Conservation (phyloP, 2,113 vertebrate species). For the Mohoua ochrocephala region DNA sequence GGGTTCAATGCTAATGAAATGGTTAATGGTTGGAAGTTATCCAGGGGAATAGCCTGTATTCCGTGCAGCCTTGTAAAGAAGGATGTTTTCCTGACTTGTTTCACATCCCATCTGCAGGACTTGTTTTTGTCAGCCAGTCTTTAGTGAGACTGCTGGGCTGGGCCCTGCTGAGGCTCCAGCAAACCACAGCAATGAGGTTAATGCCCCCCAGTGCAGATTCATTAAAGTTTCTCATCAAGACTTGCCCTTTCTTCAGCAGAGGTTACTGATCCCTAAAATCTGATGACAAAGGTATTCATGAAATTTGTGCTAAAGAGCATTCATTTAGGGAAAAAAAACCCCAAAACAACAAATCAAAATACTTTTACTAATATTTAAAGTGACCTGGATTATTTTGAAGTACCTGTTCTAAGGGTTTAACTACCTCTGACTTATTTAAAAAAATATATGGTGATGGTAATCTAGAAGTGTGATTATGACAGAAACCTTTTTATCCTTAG, state of each 20-base stretch:
- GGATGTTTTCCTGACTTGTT: not conserved
- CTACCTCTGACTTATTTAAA: not conserved
- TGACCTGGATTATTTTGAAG: not conserved
- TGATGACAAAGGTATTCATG: not conserved
- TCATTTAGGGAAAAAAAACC: not conserved
- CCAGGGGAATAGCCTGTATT: not conserved
- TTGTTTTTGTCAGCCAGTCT: not conserved
- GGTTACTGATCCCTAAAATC: not conserved
- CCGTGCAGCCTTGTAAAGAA: not conserved
- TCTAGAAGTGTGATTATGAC: not conserved
- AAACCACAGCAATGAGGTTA: not conserved
- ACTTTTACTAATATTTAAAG: not conserved
- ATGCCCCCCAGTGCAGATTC: not conserved
- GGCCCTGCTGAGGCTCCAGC: not conserved
- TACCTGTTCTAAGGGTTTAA: not conserved
- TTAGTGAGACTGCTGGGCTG: not conserved
- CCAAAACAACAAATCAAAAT: not conserved
- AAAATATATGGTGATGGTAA: not conserved
- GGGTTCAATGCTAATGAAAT: not conserved
- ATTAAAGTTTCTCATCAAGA: not conserved
- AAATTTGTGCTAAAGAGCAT: not conserved
- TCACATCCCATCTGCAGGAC: not conserved
- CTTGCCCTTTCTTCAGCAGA: not conserved
- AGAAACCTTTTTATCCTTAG: not conserved
- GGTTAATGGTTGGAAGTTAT: not conserved